Conservation (phyloP, 2,888 invertebrate species). For the Hydroisotoma schaefferi region DNA sequence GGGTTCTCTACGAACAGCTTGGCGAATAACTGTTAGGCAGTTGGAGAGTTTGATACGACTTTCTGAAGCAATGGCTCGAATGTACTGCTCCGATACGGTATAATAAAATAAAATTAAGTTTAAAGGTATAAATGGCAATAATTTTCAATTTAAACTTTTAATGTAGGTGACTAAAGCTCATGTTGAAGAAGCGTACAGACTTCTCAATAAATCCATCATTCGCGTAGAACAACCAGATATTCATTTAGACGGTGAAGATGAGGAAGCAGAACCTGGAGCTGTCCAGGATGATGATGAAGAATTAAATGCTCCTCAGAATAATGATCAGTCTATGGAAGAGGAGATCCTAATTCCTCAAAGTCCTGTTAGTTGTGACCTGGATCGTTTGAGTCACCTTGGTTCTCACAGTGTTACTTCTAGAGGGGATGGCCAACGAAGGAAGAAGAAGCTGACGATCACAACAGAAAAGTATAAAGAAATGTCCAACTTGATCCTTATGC, state of each 20-base stretch:
- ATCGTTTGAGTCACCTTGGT: slow-evolving; percentile 18
- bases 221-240: slow-evolving; percentile 97
- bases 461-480: slow-evolving; percentile 92
- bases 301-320: slow-evolving; percentile 6
- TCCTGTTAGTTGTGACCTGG: slow-evolving; percentile 4
- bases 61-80: slow-evolving; percentile 92
- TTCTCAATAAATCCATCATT: slow-evolving; percentile 94
- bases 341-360: too few relatives aligned
- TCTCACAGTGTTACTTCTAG: slow-evolving; percentile 11
- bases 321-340: slow-evolving; percentile 20
- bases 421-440: slow-evolving; percentile 55
- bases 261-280: slow-evolving; percentile 52
- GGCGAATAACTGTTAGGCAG: slow-evolving; percentile 96
- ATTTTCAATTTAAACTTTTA: background rate
- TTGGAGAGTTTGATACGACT: slow-evolving; percentile 92
- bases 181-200: slow-evolving; percentile 83
- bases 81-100: slow-evolving; percentile 89
- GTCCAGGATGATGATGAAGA: slow-evolving; percentile 59
- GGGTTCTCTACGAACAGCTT: slow-evolving; percentile 67
- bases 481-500: slow-evolving; percentile 84
- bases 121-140: background rate
- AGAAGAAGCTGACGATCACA: slow-evolving; percentile 59
- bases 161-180: slow-evolving; percentile 74
- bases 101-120: slow-evolving; percentile 23
- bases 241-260: slow-evolving; percentile 77